Evolutionary conservation across 1,140 invertebrate genomes (phyloP).

Genomic region (Heliconius hermathena): DNA sequence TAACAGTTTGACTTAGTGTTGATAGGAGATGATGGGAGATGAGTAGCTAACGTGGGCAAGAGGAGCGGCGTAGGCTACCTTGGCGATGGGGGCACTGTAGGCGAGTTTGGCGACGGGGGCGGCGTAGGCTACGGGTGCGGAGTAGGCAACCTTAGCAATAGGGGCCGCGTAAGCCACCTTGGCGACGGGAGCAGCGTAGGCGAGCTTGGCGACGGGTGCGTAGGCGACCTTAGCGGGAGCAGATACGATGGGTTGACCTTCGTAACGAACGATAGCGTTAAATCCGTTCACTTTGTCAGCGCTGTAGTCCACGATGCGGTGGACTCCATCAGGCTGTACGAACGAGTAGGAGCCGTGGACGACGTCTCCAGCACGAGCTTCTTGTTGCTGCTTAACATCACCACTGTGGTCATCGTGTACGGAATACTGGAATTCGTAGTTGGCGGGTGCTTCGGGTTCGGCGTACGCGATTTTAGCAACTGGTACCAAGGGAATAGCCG

Average conservation of each 20-base stretch:
- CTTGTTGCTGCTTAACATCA: slow-evolving; percentile 77
- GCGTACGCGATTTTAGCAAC: slow-evolving; percentile 45
- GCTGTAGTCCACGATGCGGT: slow-evolving; percentile 85
- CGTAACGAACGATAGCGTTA: slow-evolving; percentile 65
- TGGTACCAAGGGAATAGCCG: slow-evolving; percentile 53
- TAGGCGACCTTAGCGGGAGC: slow-evolving; percentile 55
- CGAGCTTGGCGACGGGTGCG: slow-evolving; percentile 43
- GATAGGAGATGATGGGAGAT: slow-evolving; percentile 61
- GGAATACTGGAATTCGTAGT: slow-evolving; percentile 86
- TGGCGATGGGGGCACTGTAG: slow-evolving; percentile 46
- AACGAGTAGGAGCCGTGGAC: slow-evolving; percentile 84
- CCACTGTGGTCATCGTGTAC: slow-evolving; percentile 83
- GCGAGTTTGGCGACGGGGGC: slow-evolving; percentile 45
- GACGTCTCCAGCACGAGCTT: slow-evolving; percentile 80
- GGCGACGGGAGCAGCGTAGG: slow-evolving; percentile 43
- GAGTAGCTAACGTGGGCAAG: slow-evolving; percentile 58
- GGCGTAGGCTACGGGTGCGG: slow-evolving; percentile 54
- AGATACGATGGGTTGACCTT: slow-evolving; percentile 52
- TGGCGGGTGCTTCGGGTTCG: slow-evolving; percentile 82
- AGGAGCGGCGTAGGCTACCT: slow-evolving; percentile 51
- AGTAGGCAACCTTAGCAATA: slow-evolving; percentile 49
- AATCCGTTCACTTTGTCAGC: slow-evolving; percentile 62
- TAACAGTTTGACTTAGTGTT: slow-evolving; percentile 54
- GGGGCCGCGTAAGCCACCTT: slow-evolving; percentile 52
- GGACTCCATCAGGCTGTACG: slow-evolving; percentile 82